phyloP scores from a whole-genome alignment of 2,797 vertebrate species.

The Fringilla coelebs region DNA sequence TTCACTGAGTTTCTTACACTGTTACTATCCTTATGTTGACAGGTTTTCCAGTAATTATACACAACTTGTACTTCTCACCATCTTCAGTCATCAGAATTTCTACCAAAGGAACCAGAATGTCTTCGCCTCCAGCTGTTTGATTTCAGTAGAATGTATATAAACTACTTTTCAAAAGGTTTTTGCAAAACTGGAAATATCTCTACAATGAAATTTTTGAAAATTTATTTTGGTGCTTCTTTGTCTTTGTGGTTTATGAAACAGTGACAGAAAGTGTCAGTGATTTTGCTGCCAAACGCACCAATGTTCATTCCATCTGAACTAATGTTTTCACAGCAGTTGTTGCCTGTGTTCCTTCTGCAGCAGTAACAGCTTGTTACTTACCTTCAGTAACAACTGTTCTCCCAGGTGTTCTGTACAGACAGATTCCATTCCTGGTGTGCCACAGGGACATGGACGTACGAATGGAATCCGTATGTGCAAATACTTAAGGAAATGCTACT shows the following conservation, averaged over 20 bases:
- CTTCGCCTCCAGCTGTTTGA: not conserved
- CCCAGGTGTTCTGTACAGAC: not conserved
- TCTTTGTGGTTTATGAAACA: not conserved
- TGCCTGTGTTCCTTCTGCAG: not conserved
- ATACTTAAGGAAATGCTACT: not conserved
- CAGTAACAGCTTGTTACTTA: not conserved
- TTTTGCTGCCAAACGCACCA: not conserved
- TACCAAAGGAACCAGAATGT: not conserved
- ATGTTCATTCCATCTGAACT: not conserved
- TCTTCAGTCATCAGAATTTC: not conserved
- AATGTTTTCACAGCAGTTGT: not conserved
- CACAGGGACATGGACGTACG: not conserved
- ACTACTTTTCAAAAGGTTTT: not conserved
- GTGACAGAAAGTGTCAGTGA: not conserved
- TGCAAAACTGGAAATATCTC: not conserved
- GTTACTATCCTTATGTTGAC: rapidly evolving
- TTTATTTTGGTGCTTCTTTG: not conserved
- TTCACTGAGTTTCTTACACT: not conserved
- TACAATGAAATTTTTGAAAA: not conserved
- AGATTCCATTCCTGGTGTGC: slow-evolving; percentile 1
- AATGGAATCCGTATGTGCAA: not conserved
- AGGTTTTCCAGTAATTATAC: not conserved
- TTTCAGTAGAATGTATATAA: not conserved
- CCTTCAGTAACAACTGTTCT: not conserved
- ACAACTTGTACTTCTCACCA: not conserved